Evolutionary conservation across 2,797 vertebrate genomes (phyloP), one percentile per base, ranked within the genome.

Genomic region (Schizopygopsis malacanthus): DNA sequence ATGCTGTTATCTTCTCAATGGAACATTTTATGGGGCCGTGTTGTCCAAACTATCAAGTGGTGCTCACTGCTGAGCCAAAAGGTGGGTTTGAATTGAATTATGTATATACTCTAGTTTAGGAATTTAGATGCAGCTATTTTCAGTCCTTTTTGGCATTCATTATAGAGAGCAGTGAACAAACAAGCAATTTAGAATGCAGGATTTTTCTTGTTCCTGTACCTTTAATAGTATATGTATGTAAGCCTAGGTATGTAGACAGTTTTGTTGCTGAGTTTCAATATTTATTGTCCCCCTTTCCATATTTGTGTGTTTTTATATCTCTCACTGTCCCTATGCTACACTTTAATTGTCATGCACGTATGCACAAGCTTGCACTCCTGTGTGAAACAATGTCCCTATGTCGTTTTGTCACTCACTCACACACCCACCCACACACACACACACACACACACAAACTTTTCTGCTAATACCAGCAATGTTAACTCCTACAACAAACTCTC

Each of bases 401-500:
- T 54, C 4, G 0, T 41, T 25, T 22, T 72, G 33, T 41, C 61
- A 65, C 72, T 28, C 67, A 52, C 20, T 12, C 47, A 15, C 52
- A 12, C n/a, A n/a, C 11, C 37, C 54, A 22, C 54, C 11, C 56
- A 33, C 33, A 13, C 52, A 16, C n/a, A n/a, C 11, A 61, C 52
- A 22, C 52, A 33, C 25, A 20, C 45, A 15, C n/a, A 47, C 25
- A 39, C 18, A 65, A 77, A 72, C 72, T 84, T 84, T 67, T 67
- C 59, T n/a, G 43, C 43, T 16, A 41, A 83, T 13, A 63, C 59
- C 56, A 77, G 82, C 70, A 47, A 16, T 83, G 82, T 76, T 67
- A 84, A 65, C 61, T 54, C 61, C 63, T 69, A 54, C 47, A 84
- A 69, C 73, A 56, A 84, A 22, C 37, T 69, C 63, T 56, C 76